Conservation (phyloP, 2,113 vertebrate species). For the Ahaetulla prasina region DNA sequence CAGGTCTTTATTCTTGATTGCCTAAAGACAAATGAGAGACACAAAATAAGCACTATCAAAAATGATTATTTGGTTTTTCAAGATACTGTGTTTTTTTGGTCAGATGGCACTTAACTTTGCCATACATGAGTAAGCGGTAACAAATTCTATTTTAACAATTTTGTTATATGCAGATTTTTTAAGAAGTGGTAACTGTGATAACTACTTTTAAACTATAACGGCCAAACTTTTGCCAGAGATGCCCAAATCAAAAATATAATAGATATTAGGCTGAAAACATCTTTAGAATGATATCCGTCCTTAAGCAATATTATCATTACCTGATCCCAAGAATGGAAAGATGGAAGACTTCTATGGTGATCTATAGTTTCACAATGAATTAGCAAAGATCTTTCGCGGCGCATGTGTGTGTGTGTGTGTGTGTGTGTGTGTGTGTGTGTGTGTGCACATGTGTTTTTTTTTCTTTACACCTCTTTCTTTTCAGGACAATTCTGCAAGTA, state of each 20-base stretch:
- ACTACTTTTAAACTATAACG: conserved; percentile 20
- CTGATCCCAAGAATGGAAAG: conserved; percentile 67
- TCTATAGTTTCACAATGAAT: conserved; percentile 54
- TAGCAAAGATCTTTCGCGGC: conserved; percentile 31
- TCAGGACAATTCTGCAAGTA: conserved; percentile 59
- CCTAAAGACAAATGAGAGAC: not conserved
- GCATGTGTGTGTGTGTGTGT: too few species aligned
- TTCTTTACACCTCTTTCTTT: conserved; percentile 39
- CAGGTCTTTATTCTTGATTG: not conserved
- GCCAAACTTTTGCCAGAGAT: conserved; percentile 42
- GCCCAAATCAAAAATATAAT: conserved; percentile 64
- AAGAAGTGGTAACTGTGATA: not conserved
- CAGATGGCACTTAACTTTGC: not conserved
- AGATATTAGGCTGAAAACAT: conserved; percentile 51
- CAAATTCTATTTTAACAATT: not conserved
- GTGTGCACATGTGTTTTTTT: conserved; percentile 11
- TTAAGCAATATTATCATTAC: conserved; percentile 66
- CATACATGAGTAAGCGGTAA: not conserved
- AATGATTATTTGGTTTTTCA: not conserved
- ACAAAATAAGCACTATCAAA: not conserved
- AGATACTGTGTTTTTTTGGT: not conserved
- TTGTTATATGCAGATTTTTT: not conserved
- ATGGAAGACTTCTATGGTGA: conserved; percentile 42
- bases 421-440: too few species aligned
- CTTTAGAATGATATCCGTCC: conserved; percentile 57